These are phyloP conservation scores for Ciconia maguari DNA, from an alignment of 2,113 vertebrate species.

Conservation along the genomic window DNA sequence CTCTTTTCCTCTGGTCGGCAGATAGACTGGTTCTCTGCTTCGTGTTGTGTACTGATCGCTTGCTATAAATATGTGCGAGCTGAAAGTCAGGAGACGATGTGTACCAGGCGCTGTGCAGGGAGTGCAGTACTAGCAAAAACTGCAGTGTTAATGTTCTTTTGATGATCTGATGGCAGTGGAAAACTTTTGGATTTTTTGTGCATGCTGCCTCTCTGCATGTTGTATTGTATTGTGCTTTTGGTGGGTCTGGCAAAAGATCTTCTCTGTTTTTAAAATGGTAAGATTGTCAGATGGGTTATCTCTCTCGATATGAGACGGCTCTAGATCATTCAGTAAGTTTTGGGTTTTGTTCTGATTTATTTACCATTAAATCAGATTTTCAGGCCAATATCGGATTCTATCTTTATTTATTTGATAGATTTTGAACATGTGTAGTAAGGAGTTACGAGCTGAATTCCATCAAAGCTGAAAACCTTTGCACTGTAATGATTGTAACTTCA, in stretches of 20 bases:
- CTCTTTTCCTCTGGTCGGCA: rapidly evolving
- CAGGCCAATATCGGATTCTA: background rate
- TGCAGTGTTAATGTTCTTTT: rapidly evolving
- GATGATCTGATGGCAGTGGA: background rate
- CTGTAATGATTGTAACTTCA: background rate
- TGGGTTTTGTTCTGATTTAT: background rate
- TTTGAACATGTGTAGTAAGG: background rate
- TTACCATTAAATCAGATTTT: background rate
- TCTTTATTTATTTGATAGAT: background rate
- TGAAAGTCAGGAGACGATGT: rapidly evolving
- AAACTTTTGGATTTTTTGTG: background rate
- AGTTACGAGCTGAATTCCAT: background rate
- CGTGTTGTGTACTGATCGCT: rapidly evolving
- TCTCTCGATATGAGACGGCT: rapidly evolving
- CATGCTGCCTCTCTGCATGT: rapidly evolving
- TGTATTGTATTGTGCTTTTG: background rate
- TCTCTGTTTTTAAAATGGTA: background rate
- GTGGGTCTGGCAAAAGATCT: background rate
- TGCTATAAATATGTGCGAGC: rapidly evolving
- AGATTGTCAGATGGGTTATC: background rate
- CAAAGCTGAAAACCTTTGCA: background rate
- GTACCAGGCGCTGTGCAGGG: background rate
- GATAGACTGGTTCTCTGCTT: too few species aligned
- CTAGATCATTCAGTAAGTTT: background rate
- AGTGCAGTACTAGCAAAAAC: background rate